Conservation (phyloP, 2,113 vertebrate species). For the Lophura nycthemera region DNA sequence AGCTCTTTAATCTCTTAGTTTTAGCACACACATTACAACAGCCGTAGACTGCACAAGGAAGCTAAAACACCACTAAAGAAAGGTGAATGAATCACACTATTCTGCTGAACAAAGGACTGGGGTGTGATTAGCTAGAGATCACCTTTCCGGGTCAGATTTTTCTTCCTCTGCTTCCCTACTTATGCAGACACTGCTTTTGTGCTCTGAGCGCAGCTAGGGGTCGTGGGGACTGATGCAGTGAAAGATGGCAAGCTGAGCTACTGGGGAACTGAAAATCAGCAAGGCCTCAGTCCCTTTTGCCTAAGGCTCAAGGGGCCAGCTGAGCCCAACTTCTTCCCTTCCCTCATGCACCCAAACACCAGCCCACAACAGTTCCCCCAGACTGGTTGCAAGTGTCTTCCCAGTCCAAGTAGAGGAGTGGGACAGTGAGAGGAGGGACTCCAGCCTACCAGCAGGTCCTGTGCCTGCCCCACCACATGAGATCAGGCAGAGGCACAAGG, state of each 20-base stretch:
- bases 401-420: not conserved
- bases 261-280: not conserved
- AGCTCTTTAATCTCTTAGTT: not conserved
- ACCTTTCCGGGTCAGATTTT: not conserved
- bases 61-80: not conserved
- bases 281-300: not conserved
- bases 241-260: not conserved
- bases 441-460: not conserved
- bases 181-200: not conserved
- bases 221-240: fast-evolving
- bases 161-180: not conserved
- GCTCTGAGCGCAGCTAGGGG: not conserved
- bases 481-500: not conserved
- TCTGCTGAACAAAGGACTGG: not conserved
- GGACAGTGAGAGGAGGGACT: not conserved
- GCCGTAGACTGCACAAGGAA: not conserved
- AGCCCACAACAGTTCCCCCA: fast-evolving
- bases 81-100: fast-evolving
- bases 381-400: not conserved
- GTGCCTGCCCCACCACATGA: not conserved
- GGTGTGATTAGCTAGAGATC: not conserved
- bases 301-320: not conserved
- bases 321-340: not conserved
- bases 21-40: not conserved
- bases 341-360: no score